Conservation (phyloP, 2,888 invertebrate species). For the Melanargia galathea region DNA sequence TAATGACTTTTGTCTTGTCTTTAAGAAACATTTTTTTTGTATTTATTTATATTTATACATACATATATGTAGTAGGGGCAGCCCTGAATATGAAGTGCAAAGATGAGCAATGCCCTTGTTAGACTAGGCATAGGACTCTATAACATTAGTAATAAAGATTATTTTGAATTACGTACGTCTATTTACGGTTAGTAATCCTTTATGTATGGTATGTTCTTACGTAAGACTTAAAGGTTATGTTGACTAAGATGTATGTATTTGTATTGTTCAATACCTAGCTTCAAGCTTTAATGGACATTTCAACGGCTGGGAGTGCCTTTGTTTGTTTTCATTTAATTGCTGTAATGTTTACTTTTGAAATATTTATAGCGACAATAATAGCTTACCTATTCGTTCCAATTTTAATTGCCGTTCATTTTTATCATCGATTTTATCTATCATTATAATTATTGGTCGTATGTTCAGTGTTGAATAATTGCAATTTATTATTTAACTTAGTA, state of each 20-base stretch:
- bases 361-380: constrained; percentile 12
- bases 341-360: constrained; percentile 17
- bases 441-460: too few relatives aligned
- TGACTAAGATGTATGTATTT: constrained; percentile 23
- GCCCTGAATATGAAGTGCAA: constrained; percentile 9
- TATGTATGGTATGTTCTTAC: constrained; percentile 10
- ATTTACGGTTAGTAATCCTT: constrained; percentile 7
- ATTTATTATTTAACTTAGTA: too few relatives aligned
- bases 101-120: constrained; percentile 28
- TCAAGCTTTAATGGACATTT: constrained; percentile 24
- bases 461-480: too few relatives aligned
- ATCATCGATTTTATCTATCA: too few relatives aligned
- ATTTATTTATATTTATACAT: too few relatives aligned
- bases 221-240: constrained; percentile 19
- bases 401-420: too few relatives aligned
- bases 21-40: too few relatives aligned
- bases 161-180: constrained; percentile 9
- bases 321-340: constrained; percentile 27
- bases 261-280: constrained; percentile 21
- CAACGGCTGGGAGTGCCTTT: constrained; percentile 30
- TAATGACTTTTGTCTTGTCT: too few relatives aligned
- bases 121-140: constrained; percentile 19
- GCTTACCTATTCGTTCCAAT: background rate
- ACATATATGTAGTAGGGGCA: background rate
- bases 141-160: constrained; percentile 13